phyloP scores from a whole-genome alignment of 2,888 invertebrate genomes.

The Polylopha cassiicola region DNA sequence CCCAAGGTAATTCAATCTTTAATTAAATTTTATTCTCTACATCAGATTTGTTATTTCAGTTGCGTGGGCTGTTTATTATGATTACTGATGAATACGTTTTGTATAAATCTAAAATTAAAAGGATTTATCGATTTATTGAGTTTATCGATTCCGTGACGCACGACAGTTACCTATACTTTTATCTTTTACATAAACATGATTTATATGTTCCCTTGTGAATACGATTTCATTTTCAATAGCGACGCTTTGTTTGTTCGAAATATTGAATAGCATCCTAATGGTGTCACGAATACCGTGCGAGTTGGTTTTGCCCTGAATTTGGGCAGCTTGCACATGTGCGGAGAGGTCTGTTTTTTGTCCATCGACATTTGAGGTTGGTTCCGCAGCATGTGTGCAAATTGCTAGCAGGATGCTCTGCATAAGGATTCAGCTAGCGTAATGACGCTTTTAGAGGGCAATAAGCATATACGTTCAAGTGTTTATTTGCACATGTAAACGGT shows the following conservation, averaged over 20 bases:
- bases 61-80: slow-evolving; percentile 43
- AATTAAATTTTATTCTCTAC: slow-evolving; percentile 59
- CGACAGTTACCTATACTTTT: slow-evolving; percentile 6
- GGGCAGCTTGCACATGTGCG: slow-evolving; percentile 51
- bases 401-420: slow-evolving; percentile 38
- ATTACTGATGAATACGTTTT: too few species aligned
- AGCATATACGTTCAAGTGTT: too few species aligned
- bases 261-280: slow-evolving; percentile 12
- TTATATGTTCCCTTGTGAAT: too few species aligned
- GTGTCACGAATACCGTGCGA: slow-evolving; percentile 35
- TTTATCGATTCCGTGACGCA: too few species aligned
- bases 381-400: slow-evolving; percentile 67
- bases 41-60: slow-evolving; percentile 38
- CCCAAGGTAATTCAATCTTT: slow-evolving; percentile 55
- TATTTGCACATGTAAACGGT: slow-evolving; percentile 15
- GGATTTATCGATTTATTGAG: too few species aligned
- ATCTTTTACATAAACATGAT: not conserved
- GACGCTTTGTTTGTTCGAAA: slow-evolving; percentile 5
- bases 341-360: slow-evolving; percentile 68
- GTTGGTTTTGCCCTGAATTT: slow-evolving; percentile 50
- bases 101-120: too few species aligned
- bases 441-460: slow-evolving; percentile 14
- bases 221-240: too few species aligned
- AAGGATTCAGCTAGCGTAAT: slow-evolving; percentile 39
- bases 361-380: slow-evolving; percentile 54